phyloP scores from a whole-genome alignment of 2,113 vertebrate species.

The Rhombomys opimus region DNA sequence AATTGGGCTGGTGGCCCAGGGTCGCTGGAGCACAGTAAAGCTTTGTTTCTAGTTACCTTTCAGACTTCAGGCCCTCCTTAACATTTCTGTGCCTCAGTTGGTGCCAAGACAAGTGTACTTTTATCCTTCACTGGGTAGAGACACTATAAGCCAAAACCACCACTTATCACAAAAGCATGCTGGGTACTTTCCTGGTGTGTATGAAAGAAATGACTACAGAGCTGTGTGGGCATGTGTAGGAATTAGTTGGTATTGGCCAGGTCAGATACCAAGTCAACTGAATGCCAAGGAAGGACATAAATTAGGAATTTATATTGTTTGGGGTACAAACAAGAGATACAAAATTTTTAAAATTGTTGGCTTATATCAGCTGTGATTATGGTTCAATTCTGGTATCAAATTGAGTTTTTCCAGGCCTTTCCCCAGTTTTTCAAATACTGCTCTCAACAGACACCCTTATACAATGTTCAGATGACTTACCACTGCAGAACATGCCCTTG shows the following conservation, averaged over 20 bases:
- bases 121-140: background rate
- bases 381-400: background rate
- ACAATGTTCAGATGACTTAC: background rate
- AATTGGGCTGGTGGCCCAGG: background rate
- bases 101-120: background rate
- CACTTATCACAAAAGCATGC: background rate
- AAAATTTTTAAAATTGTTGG: background rate
- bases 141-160: background rate
- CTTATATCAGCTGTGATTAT: background rate
- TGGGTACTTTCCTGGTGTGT: background rate
- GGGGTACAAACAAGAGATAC: background rate
- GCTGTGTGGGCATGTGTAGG: background rate
- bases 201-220: background rate
- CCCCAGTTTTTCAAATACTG: background rate
- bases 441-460: background rate
- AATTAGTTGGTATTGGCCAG: background rate
- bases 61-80: slow-evolving; percentile 4
- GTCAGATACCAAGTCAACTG: background rate
- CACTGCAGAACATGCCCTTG: background rate
- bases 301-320: background rate
- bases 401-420: background rate
- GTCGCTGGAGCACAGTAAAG: background rate
- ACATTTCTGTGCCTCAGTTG: background rate
- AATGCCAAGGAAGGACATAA: background rate
- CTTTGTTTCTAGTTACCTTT: background rate